Evolutionary conservation across 1,140 invertebrate genomes (phyloP).

Genomic region (Cataglyphis hispanica): DNA sequence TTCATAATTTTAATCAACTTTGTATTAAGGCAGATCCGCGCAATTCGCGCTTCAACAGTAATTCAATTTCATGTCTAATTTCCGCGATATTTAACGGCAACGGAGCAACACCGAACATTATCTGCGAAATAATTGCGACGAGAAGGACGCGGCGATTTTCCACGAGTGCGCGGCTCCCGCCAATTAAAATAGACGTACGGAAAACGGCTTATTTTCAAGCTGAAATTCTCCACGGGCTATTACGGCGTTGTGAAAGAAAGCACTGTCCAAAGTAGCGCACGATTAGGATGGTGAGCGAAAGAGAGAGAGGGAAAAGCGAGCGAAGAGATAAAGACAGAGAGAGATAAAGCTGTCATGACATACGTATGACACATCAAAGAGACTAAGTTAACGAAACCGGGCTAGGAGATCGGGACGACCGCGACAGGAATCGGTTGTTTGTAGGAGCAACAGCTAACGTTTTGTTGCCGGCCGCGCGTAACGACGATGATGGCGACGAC

Average conservation of each 20-base stretch:
- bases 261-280: constrained; percentile 56
- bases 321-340: background rate
- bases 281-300: constrained; percentile 30
- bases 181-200: constrained; percentile 55
- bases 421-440: constrained; percentile 51
- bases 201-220: constrained; percentile 47
- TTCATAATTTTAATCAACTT: constrained; percentile 50
- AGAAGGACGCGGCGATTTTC: constrained; percentile 40
- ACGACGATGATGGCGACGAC: constrained; percentile 34
- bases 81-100: constrained; percentile 46
- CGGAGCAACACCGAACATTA: constrained; percentile 2
- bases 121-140: constrained; percentile 39
- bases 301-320: background rate
- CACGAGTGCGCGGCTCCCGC: constrained; percentile 30
- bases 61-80: constrained; percentile 54
- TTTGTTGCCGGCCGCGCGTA: constrained; percentile 50
- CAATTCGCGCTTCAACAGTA: constrained; percentile 19
- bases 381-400: constrained; percentile 57
- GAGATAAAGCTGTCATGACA: constrained; percentile 38
- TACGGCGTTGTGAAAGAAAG: constrained; percentile 54
- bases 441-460: constrained; percentile 45
- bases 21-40: constrained; percentile 22
- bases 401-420: constrained; percentile 7
- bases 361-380: constrained; percentile 62
- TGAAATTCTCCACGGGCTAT: constrained; percentile 11